Evolutionary conservation across 2,797 vertebrate genomes (phyloP).

Genomic region (Chiloscyllium punctatum): DNA sequence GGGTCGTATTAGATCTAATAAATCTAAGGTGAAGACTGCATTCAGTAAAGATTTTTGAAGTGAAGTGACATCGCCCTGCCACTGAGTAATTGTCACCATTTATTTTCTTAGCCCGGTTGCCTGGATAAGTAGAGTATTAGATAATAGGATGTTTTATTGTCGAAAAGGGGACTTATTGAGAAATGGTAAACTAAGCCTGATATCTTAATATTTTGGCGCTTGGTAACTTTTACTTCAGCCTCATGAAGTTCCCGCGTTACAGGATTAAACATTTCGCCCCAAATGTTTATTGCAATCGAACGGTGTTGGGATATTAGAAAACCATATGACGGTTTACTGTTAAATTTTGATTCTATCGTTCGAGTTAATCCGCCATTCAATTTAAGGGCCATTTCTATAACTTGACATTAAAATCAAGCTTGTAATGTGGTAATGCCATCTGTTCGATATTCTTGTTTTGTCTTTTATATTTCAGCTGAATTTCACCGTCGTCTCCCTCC

Average conservation of each 20-base stretch:
- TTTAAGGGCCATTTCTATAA: neutral
- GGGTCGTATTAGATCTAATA: neutral
- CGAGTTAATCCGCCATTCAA: neutral
- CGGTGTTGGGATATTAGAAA: neutral
- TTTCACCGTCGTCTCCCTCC: neutral
- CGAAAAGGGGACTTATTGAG: neutral
- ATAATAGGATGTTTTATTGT: neutral
- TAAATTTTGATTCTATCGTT: neutral
- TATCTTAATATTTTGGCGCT: neutral
- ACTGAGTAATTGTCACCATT: neutral
- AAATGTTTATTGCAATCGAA: neutral
- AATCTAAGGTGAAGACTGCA: neutral
- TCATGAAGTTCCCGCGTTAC: neutral
- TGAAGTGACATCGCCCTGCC: neutral
- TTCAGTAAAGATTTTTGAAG: neutral
- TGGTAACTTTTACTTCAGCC: neutral
- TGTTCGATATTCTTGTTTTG: conserved; percentile 23
- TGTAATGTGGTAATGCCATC: conserved; percentile 9
- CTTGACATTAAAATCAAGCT: conserved; percentile 27
- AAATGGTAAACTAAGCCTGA: neutral
- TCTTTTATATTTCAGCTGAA: conserved; percentile 22
- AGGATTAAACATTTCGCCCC: neutral
- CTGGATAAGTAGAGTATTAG: too few relatives aligned
- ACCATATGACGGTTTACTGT: neutral
- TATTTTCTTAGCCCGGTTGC: neutral